Conservation (phyloP, 2,113 vertebrate species). For the Phaethornis superciliosus region DNA sequence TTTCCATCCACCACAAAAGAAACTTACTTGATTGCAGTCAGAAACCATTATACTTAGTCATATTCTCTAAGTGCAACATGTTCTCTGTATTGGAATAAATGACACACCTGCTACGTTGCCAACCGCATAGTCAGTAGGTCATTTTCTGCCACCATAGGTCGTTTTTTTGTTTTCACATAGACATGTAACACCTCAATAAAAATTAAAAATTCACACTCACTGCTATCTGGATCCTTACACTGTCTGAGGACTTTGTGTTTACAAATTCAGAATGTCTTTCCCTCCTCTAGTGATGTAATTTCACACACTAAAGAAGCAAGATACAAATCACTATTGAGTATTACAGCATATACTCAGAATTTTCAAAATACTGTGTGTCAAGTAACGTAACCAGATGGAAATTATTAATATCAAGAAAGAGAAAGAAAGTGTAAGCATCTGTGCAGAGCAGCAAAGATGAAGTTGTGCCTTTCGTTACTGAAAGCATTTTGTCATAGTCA, state of each 20-base stretch:
- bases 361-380: not conserved
- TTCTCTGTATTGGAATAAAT: not conserved
- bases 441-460: not conserved
- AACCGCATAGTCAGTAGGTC: not conserved
- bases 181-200: slow-evolving; percentile 9
- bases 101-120: not conserved
- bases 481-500: not conserved
- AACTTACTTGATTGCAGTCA: not conserved
- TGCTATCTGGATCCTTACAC: slow-evolving; percentile 30
- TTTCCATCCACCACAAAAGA: not conserved
- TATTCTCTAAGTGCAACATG: not conserved
- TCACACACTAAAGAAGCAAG: not conserved
- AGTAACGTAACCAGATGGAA: slow-evolving; percentile 3
- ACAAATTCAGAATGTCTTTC: not conserved
- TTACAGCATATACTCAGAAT: not conserved
- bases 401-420: not conserved
- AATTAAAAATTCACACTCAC: slow-evolving; percentile 28
- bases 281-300: not conserved
- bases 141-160: not conserved
- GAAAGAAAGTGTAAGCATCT: not conserved
- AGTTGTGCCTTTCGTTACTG: not conserved
- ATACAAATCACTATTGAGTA: not conserved
- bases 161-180: not conserved
- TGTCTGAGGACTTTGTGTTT: not conserved
- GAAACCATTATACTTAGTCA: not conserved